These are phyloP conservation scores for Chamaetylas fuelleborni DNA, from an alignment of 2,113 vertebrate species.

Conservation along the genomic window DNA sequence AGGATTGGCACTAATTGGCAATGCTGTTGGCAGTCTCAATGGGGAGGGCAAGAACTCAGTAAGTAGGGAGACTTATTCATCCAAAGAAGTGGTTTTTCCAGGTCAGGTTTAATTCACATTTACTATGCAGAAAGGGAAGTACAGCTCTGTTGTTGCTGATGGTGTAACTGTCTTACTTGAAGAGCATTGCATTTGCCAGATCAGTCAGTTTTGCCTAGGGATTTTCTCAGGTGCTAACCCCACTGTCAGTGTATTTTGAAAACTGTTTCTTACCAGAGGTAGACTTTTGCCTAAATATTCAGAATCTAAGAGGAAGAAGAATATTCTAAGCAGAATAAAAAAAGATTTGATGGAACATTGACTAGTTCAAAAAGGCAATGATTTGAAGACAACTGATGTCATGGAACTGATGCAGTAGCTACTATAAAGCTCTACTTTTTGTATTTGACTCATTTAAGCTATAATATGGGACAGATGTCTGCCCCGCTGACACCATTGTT, in stretches of 20 bases:
- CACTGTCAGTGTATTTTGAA: background rate
- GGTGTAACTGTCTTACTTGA: background rate
- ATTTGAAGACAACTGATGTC: background rate
- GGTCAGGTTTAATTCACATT: conserved; percentile 7
- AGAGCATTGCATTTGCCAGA: background rate
- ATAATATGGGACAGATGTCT: background rate
- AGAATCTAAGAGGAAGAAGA: background rate
- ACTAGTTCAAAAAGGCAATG: background rate
- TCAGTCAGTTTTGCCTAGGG: background rate
- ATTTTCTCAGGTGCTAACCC: background rate
- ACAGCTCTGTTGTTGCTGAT: rapidly evolving
- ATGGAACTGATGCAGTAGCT: background rate
- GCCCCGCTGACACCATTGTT: background rate
- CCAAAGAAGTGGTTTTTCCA: conserved; percentile 10
- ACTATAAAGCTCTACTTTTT: background rate
- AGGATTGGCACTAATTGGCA: conserved; percentile 69
- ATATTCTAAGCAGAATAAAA: background rate
- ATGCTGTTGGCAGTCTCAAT: conserved; percentile 47
- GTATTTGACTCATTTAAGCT: background rate
- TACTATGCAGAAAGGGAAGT: background rate
- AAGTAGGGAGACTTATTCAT: background rate
- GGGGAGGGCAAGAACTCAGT: conserved; percentile 11
- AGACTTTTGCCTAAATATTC: background rate
- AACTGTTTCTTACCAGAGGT: background rate
- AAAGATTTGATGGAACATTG: background rate